Conservation (phyloP, 2,797 vertebrate genomes). For the Gila robusta region DNA sequence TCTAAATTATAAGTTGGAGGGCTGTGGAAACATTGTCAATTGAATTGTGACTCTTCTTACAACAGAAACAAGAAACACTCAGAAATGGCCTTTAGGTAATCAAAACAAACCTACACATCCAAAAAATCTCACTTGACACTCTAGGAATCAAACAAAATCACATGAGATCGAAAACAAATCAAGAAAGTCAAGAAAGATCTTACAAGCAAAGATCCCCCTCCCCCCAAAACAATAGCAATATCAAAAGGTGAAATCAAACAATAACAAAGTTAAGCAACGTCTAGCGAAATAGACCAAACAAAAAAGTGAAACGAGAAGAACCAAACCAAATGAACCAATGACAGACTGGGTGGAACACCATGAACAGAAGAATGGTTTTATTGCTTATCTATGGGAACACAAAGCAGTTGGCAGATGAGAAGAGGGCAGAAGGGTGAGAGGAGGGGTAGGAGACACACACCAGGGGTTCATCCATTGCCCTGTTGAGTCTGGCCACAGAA, state of each 20-base stretch:
- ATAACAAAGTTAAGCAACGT: conserved; percentile 67
- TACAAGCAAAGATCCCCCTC: conserved; percentile 1
- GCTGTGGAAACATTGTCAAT: conserved; percentile 53
- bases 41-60: conserved; percentile 67
- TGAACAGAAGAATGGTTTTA: conserved; percentile 77
- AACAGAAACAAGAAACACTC: conserved; percentile 78
- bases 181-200: conserved; percentile 60
- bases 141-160: conserved; percentile 73
- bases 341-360: conserved; percentile 70
- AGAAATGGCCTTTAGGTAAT: conserved; percentile 88
- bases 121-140: conserved; percentile 71
- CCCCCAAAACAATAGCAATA: conserved; percentile 41
- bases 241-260: conserved; percentile 70
- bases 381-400: conserved; percentile 86
- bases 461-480: conserved; percentile 84
- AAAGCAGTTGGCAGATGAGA: conserved; percentile 84
- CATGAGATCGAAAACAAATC: conserved; percentile 61
- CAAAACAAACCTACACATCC: conserved; percentile 70
- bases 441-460: conserved; percentile 84
- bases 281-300: conserved; percentile 54
- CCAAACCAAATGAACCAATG: conserved; percentile 69
- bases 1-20: conserved; percentile 53
- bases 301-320: conserved; percentile 59
- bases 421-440: conserved; percentile 42
- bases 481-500: conserved; percentile 83